Evolutionary conservation across 2,797 vertebrate genomes (phyloP).

Genomic region (Melanotaenia maccullochi): DNA sequence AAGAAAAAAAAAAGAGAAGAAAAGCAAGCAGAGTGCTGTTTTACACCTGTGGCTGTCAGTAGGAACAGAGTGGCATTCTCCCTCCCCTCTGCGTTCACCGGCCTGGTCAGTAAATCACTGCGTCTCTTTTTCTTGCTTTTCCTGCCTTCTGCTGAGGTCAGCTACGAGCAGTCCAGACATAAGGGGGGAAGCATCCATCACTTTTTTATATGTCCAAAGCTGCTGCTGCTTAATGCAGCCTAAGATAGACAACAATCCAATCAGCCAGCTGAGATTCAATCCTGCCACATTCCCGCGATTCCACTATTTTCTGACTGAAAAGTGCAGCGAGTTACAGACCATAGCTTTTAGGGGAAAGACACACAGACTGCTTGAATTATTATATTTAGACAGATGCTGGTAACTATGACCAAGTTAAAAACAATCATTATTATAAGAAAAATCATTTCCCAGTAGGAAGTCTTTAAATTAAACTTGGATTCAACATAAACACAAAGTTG

Average conservation of each 20-base stretch:
- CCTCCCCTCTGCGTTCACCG: constrained; percentile 37
- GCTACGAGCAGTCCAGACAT: constrained; percentile 84
- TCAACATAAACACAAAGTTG: constrained; percentile 53
- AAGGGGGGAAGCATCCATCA: constrained; percentile 87
- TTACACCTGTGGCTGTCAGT: constrained; percentile 53
- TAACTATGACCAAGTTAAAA: constrained; percentile 35
- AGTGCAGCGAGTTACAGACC: constrained; percentile 59
- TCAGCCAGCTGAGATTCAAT: constrained; percentile 67
- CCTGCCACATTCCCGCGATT: constrained; percentile 63
- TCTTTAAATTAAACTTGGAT: constrained; percentile 38
- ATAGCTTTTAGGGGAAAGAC: background rate
- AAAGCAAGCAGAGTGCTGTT: constrained; percentile 25
- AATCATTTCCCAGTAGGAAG: constrained; percentile 56
- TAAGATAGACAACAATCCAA: constrained; percentile 72
- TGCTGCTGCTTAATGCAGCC: constrained; percentile 64
- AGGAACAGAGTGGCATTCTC: constrained; percentile 58
- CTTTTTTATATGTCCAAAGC: constrained; percentile 81
- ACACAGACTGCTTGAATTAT: constrained; percentile 13
- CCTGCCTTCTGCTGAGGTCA: constrained; percentile 87
- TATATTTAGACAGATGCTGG: constrained; percentile 39
- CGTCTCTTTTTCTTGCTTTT: constrained; percentile 74
- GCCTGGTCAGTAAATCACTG: constrained; percentile 64
- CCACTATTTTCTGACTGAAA: constrained; percentile 48
- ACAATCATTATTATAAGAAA: constrained; percentile 40
- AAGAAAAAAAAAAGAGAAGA: constrained; percentile 5